Evolutionary conservation across 2,888 invertebrate genomes (phyloP).

Genomic region (Drosophila barbarae): DNA sequence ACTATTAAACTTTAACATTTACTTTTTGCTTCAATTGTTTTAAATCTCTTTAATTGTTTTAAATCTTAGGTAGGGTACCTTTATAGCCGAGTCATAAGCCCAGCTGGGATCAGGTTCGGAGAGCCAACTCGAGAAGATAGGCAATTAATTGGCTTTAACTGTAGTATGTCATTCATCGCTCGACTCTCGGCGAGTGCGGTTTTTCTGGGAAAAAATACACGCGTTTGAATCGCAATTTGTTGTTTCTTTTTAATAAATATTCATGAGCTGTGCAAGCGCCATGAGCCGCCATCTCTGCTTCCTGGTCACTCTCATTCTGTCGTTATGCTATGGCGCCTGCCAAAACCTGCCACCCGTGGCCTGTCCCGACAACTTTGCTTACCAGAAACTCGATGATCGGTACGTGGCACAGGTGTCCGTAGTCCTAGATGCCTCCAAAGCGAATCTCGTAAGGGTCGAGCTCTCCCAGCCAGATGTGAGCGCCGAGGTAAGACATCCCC

Average conservation of each 20-base stretch:
- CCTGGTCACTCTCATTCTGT: neutral
- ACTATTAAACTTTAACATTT: too few relatives aligned
- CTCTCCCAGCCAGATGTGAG: slow-evolving; percentile 1
- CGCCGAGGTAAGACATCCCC: neutral
- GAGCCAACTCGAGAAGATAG: neutral
- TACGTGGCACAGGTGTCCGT: neutral
- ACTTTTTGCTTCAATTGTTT: neutral
- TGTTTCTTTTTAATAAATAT: slow-evolving; percentile 4
- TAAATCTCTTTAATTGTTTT: neutral
- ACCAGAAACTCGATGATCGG: neutral
- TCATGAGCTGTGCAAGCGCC: slow-evolving; percentile 1
- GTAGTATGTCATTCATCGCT: slow-evolving; percentile 1
- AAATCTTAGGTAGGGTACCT: neutral
- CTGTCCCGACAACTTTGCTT: neutral
- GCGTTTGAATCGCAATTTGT: neutral
- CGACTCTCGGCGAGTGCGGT: neutral
- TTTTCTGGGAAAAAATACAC: neutral
- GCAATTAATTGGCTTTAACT: neutral
- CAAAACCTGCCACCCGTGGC: neutral
- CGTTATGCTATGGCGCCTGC: neutral
- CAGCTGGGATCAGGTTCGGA: neutral
- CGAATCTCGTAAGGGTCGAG: neutral
- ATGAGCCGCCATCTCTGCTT: slow-evolving; percentile 2
- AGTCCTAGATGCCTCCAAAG: slow-evolving; percentile 1
- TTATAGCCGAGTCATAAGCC: neutral